Evolutionary conservation across 2,797 vertebrate genomes (phyloP).

Genomic region (Amblyraja radiata): DNA sequence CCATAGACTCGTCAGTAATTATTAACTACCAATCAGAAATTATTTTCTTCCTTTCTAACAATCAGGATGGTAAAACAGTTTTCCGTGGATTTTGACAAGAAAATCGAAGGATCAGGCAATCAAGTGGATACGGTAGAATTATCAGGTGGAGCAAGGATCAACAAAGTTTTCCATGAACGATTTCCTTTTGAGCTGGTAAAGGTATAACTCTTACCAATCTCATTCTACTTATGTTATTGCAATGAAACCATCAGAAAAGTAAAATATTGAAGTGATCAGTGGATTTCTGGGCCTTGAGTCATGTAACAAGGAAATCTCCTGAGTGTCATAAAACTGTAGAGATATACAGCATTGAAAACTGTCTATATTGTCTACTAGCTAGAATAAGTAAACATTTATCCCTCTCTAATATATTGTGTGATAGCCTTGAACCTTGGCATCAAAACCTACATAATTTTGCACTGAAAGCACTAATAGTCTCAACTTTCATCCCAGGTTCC

Average conservation of each 20-base stretch:
- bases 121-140: constrained; percentile 77
- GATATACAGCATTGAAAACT: not conserved
- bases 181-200: constrained; percentile 93
- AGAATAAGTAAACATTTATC: not conserved
- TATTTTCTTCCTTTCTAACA: not conserved
- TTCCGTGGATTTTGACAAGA: constrained; percentile 81
- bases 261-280: not conserved
- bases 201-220: constrained; percentile 55
- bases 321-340: not conserved
- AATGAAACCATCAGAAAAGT: not conserved
- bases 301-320: not conserved
- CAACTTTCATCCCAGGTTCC: not conserved
- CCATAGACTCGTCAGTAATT: not conserved
- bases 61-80: constrained; percentile 84
- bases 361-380: not conserved
- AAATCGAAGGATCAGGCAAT: constrained; percentile 82
- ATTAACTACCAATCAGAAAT: not conserved
- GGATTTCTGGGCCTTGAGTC: not conserved
- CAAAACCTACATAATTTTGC: not conserved
- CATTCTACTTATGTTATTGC: constrained; percentile 18
- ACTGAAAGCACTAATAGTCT: not conserved
- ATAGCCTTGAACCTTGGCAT: not conserved
- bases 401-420: not conserved
- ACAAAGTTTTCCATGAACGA: constrained; percentile 83
- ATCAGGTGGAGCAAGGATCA: constrained; percentile 88